Conservation (phyloP, 1,140 invertebrate genomes). For the Lordiphosa stackelbergi region DNA sequence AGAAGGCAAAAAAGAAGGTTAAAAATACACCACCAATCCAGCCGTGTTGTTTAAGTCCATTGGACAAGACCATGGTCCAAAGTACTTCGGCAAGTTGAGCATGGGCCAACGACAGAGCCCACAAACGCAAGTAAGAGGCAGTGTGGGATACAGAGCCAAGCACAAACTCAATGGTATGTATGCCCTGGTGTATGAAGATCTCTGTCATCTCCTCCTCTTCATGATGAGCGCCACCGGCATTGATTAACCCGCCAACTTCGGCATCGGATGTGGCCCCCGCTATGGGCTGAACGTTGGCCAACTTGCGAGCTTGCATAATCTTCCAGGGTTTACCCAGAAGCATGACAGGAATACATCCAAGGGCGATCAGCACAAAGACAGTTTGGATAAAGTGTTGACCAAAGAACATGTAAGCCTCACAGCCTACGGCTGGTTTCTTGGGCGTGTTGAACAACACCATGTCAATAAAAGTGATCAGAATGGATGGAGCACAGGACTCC, state of each 20-base stretch:
- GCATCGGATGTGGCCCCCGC: constrained; percentile 78
- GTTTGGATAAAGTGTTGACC: constrained; percentile 88
- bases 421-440: constrained; percentile 64
- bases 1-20: constrained; percentile 88
- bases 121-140: constrained; percentile 98
- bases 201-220: constrained; percentile 90
- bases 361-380: constrained; percentile 89
- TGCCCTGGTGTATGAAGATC: constrained; percentile 95
- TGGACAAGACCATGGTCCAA: constrained; percentile 95
- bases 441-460: constrained; percentile 90
- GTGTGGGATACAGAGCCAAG: constrained; percentile 98
- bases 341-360: constrained; percentile 97
- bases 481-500: constrained; percentile 89
- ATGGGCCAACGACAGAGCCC: constrained; percentile 98
- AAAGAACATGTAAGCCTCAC: constrained; percentile 83
- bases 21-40: constrained; percentile 86
- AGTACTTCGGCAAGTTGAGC: constrained; percentile 98
- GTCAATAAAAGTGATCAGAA: constrained; percentile 95
- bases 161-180: constrained; percentile 99
- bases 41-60: constrained; percentile 82
- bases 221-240: constrained; percentile 77
- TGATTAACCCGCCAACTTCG: constrained; percentile 81
- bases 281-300: constrained; percentile 80
- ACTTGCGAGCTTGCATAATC: constrained; percentile 84
- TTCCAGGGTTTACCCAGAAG: constrained; percentile 94